Conservation (phyloP, 2,113 vertebrate genomes). For the Semnornis frantzii region DNA sequence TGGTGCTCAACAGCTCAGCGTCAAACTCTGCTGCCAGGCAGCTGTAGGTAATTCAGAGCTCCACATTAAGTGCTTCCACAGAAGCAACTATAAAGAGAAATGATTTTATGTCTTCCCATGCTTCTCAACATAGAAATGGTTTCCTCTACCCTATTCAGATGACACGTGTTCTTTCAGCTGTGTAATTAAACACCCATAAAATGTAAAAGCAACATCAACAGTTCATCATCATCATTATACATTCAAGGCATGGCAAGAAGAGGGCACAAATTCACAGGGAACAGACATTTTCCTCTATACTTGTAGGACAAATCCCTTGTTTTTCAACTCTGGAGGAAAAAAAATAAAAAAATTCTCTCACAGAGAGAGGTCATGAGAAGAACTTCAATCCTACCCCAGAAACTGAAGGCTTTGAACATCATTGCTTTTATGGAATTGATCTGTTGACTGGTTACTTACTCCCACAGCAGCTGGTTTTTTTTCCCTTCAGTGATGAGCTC, state of each 20-base stretch:
- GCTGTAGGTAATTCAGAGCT: slow-evolving; percentile 51
- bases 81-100: slow-evolving; percentile 37
- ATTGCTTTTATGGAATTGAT: neutral
- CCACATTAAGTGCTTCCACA: neutral
- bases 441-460: neutral
- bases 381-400: neutral
- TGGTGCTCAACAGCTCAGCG: slow-evolving; percentile 3
- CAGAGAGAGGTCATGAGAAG: neutral
- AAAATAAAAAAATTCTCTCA: neutral
- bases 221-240: neutral
- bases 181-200: slow-evolving; percentile 47
- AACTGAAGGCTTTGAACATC: neutral
- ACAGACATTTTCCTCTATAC: neutral
- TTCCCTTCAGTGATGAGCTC: neutral
- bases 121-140: slow-evolving; percentile 38
- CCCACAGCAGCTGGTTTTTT: neutral
- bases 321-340: neutral
- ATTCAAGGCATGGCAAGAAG: neutral
- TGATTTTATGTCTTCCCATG: slow-evolving; percentile 5
- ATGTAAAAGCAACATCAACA: slow-evolving; percentile 10
- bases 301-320: neutral
- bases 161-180: slow-evolving; percentile 42
- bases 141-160: slow-evolving; percentile 42
- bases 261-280: neutral
- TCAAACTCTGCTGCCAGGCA: neutral